Conservation (phyloP, 2,888 invertebrate species). For the Apodemia duryi region DNA sequence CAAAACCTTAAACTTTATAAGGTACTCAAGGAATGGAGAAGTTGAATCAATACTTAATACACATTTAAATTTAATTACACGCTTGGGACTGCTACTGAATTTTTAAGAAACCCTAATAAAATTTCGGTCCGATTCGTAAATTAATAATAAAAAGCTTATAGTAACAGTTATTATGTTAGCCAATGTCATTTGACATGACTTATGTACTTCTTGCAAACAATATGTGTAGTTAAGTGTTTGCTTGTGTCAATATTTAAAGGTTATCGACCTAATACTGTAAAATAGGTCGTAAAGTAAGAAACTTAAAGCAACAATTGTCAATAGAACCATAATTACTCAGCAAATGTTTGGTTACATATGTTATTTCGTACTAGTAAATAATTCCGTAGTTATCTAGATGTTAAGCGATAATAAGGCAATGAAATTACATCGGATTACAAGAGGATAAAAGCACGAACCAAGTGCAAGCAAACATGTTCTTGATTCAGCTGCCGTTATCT, state of each 20-base stretch:
- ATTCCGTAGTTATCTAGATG: conserved; percentile 19
- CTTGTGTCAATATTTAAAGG: conserved; percentile 65
- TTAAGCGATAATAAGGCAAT: conserved; percentile 27
- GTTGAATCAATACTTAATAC: background rate
- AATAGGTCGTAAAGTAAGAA: conserved; percentile 13
- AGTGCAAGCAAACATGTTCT: conserved; percentile 56
- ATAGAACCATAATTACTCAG: background rate
- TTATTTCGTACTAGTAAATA: conserved; percentile 15
- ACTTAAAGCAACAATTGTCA: conserved; percentile 2
- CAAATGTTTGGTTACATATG: background rate
- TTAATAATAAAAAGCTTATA: background rate
- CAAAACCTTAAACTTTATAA: background rate
- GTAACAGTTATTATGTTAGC: background rate
- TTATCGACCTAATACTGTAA: conserved; percentile 46
- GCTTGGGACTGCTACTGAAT: background rate
- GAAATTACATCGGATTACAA: conserved; percentile 30
- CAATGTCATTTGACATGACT: background rate
- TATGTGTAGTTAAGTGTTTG: conserved; percentile 15
- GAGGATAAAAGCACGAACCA: conserved; percentile 53
- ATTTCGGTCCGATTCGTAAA: background rate
- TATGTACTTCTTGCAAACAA: background rate
- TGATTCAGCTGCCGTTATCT: conserved; percentile 59
- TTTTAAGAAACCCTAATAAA: background rate
- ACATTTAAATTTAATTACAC: background rate
- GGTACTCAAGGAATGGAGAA: background rate